phyloP scores from a whole-genome alignment of 2,113 vertebrate genomes.

The Desmodus rotundus region DNA sequence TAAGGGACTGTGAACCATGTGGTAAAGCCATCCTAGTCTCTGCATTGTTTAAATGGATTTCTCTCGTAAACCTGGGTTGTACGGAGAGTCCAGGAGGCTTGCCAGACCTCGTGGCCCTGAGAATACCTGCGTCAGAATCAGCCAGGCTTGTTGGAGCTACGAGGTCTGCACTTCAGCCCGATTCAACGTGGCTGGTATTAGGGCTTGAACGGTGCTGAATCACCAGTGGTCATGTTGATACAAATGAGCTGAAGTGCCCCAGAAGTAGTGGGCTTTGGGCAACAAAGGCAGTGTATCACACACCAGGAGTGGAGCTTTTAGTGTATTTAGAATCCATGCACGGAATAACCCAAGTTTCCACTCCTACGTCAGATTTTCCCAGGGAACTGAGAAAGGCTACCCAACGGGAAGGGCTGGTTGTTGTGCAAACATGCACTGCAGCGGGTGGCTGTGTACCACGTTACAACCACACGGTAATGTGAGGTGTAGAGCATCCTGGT shows the following conservation, averaged over 20 bases:
- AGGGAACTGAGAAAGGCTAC: neutral
- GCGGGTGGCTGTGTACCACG: too few species aligned
- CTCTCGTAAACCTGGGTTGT: neutral
- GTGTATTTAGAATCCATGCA: neutral
- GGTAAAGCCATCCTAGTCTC: neutral
- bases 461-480: too few species aligned
- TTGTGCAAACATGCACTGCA: fast-evolving
- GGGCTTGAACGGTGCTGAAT: neutral
- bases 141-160: neutral
- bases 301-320: neutral
- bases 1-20: neutral
- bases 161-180: neutral
- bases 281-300: neutral
- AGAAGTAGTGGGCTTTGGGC: neutral
- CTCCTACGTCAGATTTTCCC: neutral
- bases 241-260: neutral
- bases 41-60: neutral
- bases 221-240: neutral
- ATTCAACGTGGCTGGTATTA: neutral
- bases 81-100: neutral
- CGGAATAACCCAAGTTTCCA: neutral
- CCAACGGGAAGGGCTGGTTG: too few species aligned
- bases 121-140: neutral
- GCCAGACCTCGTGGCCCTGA: neutral
- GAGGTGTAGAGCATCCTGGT: too few species aligned